These are phyloP conservation scores for Scopus umbretta DNA, from an alignment of 2,113 vertebrate species.

Conservation along the genomic window DNA sequence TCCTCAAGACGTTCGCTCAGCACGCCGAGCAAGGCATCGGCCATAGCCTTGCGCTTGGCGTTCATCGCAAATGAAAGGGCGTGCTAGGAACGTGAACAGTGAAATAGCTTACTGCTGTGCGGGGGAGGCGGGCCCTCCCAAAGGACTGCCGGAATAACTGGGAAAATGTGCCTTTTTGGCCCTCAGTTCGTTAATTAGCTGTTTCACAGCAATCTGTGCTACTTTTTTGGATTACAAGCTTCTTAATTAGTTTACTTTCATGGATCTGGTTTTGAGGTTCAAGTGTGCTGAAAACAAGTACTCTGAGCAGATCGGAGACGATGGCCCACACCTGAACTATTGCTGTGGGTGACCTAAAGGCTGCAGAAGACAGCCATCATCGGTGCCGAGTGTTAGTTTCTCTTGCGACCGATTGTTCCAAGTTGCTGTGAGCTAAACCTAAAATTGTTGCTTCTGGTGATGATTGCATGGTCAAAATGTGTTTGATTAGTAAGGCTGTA, in stretches of 20 bases:
- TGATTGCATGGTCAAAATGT: rapidly evolving
- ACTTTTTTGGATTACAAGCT: background rate
- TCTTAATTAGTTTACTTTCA: background rate
- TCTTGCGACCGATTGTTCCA: background rate
- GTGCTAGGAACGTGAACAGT: background rate
- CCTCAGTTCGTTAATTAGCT: background rate
- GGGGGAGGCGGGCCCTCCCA: background rate
- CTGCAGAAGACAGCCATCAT: background rate
- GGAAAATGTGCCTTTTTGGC: background rate
- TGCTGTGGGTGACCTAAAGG: background rate
- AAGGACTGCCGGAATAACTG: background rate
- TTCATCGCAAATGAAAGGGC: background rate
- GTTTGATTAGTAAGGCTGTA: background rate
- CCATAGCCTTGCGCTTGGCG: background rate
- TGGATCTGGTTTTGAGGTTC: background rate
- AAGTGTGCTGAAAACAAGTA: background rate
- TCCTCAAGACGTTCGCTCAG: background rate
- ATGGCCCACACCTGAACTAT: background rate
- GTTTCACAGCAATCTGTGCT: background rate
- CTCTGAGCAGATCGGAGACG: background rate
- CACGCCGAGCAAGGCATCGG: rapidly evolving
- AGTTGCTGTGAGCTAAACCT: background rate
- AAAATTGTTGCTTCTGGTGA: background rate
- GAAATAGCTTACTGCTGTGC: background rate
- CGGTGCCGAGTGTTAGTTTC: rapidly evolving